Evolutionary conservation across 2,113 vertebrate genomes (phyloP).

Genomic region (Sinocyclocheilus grahami): DNA sequence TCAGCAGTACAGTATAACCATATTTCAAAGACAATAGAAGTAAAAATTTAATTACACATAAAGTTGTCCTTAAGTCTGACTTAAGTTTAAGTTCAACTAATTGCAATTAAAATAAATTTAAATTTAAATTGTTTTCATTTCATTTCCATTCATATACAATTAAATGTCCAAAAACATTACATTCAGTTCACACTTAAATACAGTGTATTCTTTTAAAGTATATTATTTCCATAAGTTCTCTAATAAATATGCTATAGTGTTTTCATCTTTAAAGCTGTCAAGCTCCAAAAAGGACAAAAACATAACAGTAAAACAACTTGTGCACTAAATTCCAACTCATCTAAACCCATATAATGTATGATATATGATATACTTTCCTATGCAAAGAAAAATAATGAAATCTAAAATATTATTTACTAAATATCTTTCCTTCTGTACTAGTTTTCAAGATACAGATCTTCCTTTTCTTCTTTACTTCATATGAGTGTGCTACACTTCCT

Average conservation of each 20-base stretch:
- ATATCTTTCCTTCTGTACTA: neutral
- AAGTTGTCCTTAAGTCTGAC: neutral
- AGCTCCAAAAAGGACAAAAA: neutral
- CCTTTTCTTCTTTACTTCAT: neutral
- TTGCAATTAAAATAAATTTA: neutral
- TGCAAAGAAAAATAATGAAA: neutral
- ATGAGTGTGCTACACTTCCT: neutral
- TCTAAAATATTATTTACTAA: neutral
- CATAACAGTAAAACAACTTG: neutral
- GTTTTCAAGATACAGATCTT: neutral
- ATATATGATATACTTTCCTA: too few species aligned
- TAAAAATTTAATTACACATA: neutral
- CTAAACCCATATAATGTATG: neutral
- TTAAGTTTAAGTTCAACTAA: too few species aligned
- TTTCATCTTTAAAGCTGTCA: neutral
- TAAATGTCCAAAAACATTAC: neutral
- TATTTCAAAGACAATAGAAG: neutral
- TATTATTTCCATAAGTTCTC: neutral
- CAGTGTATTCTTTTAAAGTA: too few species aligned
- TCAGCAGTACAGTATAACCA: neutral
- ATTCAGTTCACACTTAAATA: neutral
- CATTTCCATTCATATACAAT: neutral
- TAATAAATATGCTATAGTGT: neutral
- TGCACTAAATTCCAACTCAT: neutral
- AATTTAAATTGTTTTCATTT: neutral